Evolutionary conservation across 2,888 invertebrate genomes (phyloP).

Genomic region (Caenorhabditis uteleia): DNA sequence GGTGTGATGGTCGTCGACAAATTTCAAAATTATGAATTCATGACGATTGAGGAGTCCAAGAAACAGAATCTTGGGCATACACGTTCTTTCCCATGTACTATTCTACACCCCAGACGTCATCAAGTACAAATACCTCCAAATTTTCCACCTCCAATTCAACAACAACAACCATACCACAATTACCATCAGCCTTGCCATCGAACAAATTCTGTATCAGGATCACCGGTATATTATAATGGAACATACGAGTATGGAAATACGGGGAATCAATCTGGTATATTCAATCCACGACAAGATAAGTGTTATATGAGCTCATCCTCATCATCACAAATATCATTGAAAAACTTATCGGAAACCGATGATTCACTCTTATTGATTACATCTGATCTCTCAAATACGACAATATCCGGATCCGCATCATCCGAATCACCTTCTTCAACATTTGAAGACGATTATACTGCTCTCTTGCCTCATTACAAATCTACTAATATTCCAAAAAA

Average conservation of each 20-base stretch:
- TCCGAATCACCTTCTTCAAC: constrained; percentile 33
- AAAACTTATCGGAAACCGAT: constrained; percentile 3
- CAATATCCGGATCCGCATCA: constrained; percentile 22
- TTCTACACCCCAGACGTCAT: constrained; percentile 19
- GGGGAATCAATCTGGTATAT: no score
- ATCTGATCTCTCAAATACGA: constrained; percentile 27
- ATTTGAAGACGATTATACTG: constrained; percentile 10
- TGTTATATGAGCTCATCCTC: background rate
- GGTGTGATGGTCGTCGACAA: constrained; percentile 22
- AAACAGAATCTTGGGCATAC: constrained; percentile 18
- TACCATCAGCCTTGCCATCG: constrained; percentile 21
- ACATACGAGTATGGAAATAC: constrained; percentile 28
- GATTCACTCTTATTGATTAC: constrained; percentile 27
- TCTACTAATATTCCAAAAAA: background rate
- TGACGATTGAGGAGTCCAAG: constrained; percentile 9
- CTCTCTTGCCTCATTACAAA: background rate
- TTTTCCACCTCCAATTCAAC: background rate
- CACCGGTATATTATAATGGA: constrained; percentile 1
- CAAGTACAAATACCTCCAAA: constrained; percentile 8
- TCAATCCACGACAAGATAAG: constrained; percentile 7
- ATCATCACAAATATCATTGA: background rate
- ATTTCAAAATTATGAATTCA: constrained; percentile 11
- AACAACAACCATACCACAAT: background rate
- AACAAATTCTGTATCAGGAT: constrained; percentile 4
- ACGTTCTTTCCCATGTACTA: constrained; percentile 27